Evolutionary conservation across 2,113 vertebrate genomes (phyloP).

Genomic region (Paramormyrops kingsleyae): DNA sequence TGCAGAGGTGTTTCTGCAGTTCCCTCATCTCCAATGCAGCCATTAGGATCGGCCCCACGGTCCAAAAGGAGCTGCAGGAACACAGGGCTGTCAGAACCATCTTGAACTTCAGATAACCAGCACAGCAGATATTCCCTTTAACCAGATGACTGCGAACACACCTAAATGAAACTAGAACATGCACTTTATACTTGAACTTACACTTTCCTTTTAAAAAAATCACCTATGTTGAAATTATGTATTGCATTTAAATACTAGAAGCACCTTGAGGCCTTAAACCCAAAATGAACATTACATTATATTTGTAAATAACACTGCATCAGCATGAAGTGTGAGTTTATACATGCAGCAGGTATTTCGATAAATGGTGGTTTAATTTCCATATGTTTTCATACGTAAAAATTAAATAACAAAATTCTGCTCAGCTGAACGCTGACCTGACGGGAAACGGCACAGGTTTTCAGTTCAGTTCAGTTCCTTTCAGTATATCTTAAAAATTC

Average conservation of each 20-base stretch:
- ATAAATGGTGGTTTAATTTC: not conserved
- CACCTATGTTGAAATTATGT: not conserved
- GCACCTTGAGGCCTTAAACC: not conserved
- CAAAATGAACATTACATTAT: not conserved
- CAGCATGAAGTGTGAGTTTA: not conserved
- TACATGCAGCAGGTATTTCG: not conserved
- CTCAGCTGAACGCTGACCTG: not conserved
- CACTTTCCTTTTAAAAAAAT: not conserved
- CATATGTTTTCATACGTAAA: not conserved
- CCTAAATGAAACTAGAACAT: not conserved
- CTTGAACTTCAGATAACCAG: not conserved
- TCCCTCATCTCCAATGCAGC: slow-evolving; percentile 54
- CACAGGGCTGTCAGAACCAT: not conserved
- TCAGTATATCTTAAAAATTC: too few species aligned
- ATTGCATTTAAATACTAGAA: not conserved
- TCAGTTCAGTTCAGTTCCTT: not conserved
- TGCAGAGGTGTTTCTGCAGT: slow-evolving; percentile 68
- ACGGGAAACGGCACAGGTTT: not conserved
- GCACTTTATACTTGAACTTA: not conserved
- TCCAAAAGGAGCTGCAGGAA: slow-evolving; percentile 61
- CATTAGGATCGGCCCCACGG: slow-evolving; percentile 61
- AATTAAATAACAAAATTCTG: not conserved
- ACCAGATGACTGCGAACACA: not conserved
- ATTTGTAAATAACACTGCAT: not conserved
- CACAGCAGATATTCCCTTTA: not conserved